Evolutionary conservation across 2,797 vertebrate species (phyloP), one percentile per base, ranked within the genome.

Genomic region (Pygocentrus nattereri): DNA sequence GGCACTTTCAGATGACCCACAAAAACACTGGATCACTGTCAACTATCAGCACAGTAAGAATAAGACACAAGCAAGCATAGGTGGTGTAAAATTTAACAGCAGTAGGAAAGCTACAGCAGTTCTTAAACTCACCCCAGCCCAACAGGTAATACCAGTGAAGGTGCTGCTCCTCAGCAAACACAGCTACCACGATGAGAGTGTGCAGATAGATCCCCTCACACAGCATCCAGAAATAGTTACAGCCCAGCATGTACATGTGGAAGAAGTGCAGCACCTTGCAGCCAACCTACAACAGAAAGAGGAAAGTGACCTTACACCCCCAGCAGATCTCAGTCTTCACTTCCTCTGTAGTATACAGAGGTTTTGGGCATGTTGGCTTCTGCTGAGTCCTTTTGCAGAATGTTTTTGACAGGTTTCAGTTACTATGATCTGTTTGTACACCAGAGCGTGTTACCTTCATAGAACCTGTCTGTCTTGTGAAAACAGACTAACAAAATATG

Each of bases 151-250:
- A 99, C 97, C 97, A 99, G 82, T 96, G 94, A 85, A 99, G 88
- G 47, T 94, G 95, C 69, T 98, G 97, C 25, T 97, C 95, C 82
- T 98, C 97, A 0, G 96, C 95, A 76, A 99, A 99, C 75, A 99
- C 97, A 0, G 97, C 94, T 87, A 99, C 96, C 85, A 99, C 98
- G 0, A 99, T 98, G 83, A 99, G 94, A 0, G 97, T 98, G 87
- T 99, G 98, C 70, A 99, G 95, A 84, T 99, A 99, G 88, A 99
- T 97, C 65, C 98, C 98, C 86, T 99, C 98, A 0, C 98, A 99
- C 6, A 99, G 96, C 98, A 99, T 99, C 98, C 98, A 99, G 94
- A 99, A 99, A 80, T 99, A 99, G 85, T 99, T 99, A 90, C 98
- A 99, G 18, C 97, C 95, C 93, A 98, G 87, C 95, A 99, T 96